Evolutionary conservation across 2,888 invertebrate species (phyloP).

Genomic region (Opisthograptis luteolata): DNA sequence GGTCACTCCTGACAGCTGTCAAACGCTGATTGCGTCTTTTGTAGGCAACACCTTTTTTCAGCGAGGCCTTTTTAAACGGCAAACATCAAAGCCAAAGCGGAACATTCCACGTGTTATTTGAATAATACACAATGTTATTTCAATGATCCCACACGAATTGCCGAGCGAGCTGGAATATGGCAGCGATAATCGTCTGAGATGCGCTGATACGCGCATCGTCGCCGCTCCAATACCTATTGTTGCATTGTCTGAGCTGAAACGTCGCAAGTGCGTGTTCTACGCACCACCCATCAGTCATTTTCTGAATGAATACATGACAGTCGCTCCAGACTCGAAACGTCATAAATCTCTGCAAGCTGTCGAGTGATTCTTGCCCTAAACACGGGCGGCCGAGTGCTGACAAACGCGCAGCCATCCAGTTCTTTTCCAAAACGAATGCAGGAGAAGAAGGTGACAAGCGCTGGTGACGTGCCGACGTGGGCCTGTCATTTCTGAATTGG

Average conservation of each 20-base stretch:
- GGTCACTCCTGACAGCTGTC: slow-evolving; percentile 81
- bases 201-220: slow-evolving; percentile 71
- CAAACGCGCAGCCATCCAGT: slow-evolving; percentile 51
- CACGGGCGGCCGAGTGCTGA: slow-evolving; percentile 67
- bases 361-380: slow-evolving; percentile 69
- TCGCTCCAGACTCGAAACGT: slow-evolving; percentile 68
- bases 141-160: slow-evolving; percentile 72
- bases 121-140: slow-evolving; percentile 62
- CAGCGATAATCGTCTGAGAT: slow-evolving; percentile 73
- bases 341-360: slow-evolving; percentile 59
- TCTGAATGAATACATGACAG: slow-evolving; percentile 72
- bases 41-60: slow-evolving; percentile 57
- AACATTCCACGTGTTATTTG: slow-evolving; percentile 56
- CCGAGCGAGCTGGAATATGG: slow-evolving; percentile 63
- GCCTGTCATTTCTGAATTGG: slow-evolving; percentile 74
- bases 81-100: slow-evolving; percentile 41
- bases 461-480: slow-evolving; percentile 68
- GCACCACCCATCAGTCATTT: slow-evolving; percentile 74
- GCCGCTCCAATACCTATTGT: slow-evolving; percentile 80
- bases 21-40: slow-evolving; percentile 71
- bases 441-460: slow-evolving; percentile 58
- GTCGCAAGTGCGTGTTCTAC: slow-evolving; percentile 60
- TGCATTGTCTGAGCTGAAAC: slow-evolving; percentile 50
- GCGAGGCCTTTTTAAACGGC: slow-evolving; percentile 31
- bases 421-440: slow-evolving; percentile 61